Evolutionary conservation across 1,140 invertebrate species (phyloP), one percentile per base, ranked within the genome.

Genomic region (Pseudachorutes palmiensis): DNA sequence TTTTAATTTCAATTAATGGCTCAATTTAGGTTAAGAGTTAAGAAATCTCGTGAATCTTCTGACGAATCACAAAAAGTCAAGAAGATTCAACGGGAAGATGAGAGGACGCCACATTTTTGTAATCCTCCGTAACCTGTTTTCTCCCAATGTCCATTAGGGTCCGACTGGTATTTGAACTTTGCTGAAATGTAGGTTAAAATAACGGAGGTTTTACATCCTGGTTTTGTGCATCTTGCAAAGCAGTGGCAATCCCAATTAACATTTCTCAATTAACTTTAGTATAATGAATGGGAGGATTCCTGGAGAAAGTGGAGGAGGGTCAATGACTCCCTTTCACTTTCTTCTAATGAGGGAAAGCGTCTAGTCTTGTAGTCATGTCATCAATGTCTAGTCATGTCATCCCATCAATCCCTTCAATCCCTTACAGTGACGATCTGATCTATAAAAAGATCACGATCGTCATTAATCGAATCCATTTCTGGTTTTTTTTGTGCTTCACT

Each of bases 131-230:
- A 55, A 55, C 51, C 51, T 55, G 51, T 55, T 55, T 55, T 26
- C 51, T 55, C 24, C 12, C 14, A 55, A 26, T 16, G 51, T 55
- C 51, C 51, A 55, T 26, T 41, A 41, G 19, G 19, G 5, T 24
- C 51, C 51, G 51, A 55, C 51, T 55, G 51, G 51, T 55, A 55
- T 55, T 55, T 55, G 51, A 55, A 55, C 51, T 55, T 55, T 55
- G 51, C 9, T 9, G 51, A 55, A 55, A 55, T 55, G 9, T 55
- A 55, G 51, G 51, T 55, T 55, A 55, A 55, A 55, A 12, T 55
- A 55, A 55, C 51, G 51, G 51, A 55, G 51, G 9, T 55, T 55
- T 55, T 55, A 55, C 24, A 55, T 55, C 51, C 51, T 55, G 51
- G 12, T 55, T 55, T 55, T 55, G 9, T 45, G 36, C 9, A 9